These are phyloP conservation scores for Sylvicola cinctus DNA, from an alignment of 2,888 invertebrate genomes.

Conservation along the genomic window DNA sequence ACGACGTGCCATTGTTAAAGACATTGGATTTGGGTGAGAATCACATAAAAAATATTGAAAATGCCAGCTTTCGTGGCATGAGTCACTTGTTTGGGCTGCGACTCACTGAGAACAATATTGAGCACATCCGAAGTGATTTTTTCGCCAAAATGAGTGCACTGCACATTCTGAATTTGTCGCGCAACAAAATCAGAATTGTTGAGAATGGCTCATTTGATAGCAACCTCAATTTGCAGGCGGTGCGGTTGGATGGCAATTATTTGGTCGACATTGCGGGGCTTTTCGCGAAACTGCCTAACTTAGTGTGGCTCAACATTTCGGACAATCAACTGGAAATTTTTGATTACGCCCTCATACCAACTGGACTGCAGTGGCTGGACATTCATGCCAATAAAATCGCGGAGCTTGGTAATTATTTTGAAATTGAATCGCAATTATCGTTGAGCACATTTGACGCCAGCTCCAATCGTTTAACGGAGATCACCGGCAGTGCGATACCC, in stretches of 20 bases:
- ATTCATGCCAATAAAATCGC: conserved; percentile 70
- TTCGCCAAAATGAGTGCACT: conserved; percentile 58
- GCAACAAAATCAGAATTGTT: conserved; percentile 58
- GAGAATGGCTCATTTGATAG: conserved; percentile 63
- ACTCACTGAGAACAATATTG: conserved; percentile 72
- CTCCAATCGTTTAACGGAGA: conserved; percentile 64
- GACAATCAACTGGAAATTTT: conserved; percentile 79
- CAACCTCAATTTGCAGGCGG: conserved; percentile 63
- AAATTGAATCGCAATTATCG: conserved; percentile 46
- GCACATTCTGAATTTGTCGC: conserved; percentile 71
- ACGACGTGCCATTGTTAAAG: conserved; percentile 63
- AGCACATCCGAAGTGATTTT: conserved; percentile 56
- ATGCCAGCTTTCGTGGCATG: conserved; percentile 64
- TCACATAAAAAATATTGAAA: conserved; percentile 57
- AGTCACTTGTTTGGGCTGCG: conserved; percentile 70
- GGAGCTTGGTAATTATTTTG: conserved; percentile 59
- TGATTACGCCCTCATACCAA: conserved; percentile 70
- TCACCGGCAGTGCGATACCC: conserved; percentile 58
- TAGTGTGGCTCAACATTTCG: conserved; percentile 79
- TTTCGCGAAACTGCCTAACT: conserved; percentile 60
- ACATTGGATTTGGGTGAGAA: conserved; percentile 86
- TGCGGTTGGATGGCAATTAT: conserved; percentile 69
- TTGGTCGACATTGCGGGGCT: conserved; percentile 63
- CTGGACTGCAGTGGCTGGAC: conserved; percentile 71
- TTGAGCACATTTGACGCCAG: conserved; percentile 73